Evolutionary conservation across 92 coral and sea anemone genomes (phyloP).

Genomic region (Pocillopora meandrina): DNA sequence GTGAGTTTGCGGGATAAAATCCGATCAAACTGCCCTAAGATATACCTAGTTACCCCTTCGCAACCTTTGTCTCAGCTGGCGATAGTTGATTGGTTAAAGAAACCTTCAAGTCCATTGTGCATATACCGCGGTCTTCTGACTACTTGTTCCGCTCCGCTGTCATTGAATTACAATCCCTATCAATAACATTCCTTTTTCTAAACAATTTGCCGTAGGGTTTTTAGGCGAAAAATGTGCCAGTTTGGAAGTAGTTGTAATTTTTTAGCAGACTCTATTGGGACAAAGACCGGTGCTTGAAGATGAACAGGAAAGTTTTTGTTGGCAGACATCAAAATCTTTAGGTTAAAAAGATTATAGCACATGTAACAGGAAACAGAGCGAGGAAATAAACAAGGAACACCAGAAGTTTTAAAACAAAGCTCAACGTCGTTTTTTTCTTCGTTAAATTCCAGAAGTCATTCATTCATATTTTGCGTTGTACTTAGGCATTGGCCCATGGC

Average conservation of each 20-base stretch:
- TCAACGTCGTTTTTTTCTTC: not conserved
- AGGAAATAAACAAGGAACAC: slow-evolving; percentile 24
- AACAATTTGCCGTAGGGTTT: slow-evolving; percentile 10
- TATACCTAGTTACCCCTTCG: not conserved
- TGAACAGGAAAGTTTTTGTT: not conserved
- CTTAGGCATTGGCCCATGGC: not conserved
- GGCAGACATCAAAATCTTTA: slow-evolving; percentile 8
- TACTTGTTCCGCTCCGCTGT: too few species aligned
- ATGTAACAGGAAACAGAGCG: not conserved
- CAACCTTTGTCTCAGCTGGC: not conserved
- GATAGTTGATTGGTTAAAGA: not conserved
- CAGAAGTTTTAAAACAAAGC: slow-evolving; percentile 30
- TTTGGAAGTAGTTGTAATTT: not conserved
- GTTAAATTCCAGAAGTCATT: not conserved
- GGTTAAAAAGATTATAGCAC: not conserved
- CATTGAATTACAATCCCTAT: slow-evolving; percentile 2
- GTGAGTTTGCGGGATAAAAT: not conserved
- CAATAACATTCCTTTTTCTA: not conserved
- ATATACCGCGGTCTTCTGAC: too few species aligned
- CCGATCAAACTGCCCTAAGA: not conserved
- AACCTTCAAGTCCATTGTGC: not conserved
- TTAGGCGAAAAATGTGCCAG: not conserved
- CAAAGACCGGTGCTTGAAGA: not conserved
- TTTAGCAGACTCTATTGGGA: not conserved
- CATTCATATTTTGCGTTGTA: not conserved